Conservation (phyloP, 2,113 vertebrate species). For the Colius striatus region DNA sequence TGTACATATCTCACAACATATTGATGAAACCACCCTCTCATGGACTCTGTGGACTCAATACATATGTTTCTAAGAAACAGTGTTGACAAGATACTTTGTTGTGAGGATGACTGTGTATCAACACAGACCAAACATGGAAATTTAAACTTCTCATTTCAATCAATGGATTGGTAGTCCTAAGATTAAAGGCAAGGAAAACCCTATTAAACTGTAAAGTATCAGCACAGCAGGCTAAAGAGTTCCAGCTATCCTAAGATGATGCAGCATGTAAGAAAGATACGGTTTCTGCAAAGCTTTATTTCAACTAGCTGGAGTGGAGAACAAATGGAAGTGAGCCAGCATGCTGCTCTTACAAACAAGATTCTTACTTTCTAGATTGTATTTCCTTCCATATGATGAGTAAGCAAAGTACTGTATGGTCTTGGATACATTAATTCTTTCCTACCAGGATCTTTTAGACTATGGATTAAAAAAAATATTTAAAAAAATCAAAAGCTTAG, state of each 20-base stretch:
- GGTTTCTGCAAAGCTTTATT: neutral
- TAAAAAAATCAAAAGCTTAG: neutral
- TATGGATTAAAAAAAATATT: neutral
- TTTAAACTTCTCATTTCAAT: neutral
- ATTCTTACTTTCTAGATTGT: fast-evolving
- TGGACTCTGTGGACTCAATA: neutral
- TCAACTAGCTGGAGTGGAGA: neutral
- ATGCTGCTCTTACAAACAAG: neutral
- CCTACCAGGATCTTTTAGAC: neutral
- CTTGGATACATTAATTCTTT: neutral
- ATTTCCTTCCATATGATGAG: neutral
- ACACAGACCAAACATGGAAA: neutral
- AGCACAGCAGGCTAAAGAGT: neutral
- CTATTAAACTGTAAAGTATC: neutral
- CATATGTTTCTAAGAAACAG: neutral
- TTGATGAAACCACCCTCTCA: neutral
- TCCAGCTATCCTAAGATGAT: neutral
- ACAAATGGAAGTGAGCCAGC: neutral
- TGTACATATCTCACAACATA: neutral
- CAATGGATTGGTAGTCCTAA: neutral
- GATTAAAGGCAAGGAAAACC: neutral
- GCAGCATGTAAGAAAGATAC: neutral
- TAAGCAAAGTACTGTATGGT: neutral
- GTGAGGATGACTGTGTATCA: neutral
- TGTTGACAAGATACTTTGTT: neutral